Base-by-base conservation (phyloP, 2,888 invertebrate genomes). In the Nymphalis polychloros region DNA sequence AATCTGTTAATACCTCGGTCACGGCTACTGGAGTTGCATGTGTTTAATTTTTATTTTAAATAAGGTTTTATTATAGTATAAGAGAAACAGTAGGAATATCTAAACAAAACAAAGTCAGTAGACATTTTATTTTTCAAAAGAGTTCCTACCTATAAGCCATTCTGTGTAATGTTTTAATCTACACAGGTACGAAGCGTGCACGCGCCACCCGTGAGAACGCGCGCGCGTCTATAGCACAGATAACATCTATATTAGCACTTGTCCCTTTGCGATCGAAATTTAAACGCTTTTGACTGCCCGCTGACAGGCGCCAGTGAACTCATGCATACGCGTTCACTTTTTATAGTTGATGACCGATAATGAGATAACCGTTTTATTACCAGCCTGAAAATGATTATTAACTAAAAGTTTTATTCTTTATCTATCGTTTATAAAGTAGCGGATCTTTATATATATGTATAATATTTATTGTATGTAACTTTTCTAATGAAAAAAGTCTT, bases 181-280 rank as follows among this genome's bases (percentile, higher is more conserved):
- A 50, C 49, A 73, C 76, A 76, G 73, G 78, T 77, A 76, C 69
- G 68, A 70, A 74, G 69, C 73, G 75, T 77, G 78, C 79, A 77
- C 77, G 75, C 74, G 81, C 67, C 85, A 77, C 80, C 79, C 82
- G 84, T 84, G 84, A 80, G 84, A 84, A 80, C 81, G 75, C 70
- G 78, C 81, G 78, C 81, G 78, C 79, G 68, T 76, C 74, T 31
- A n/a, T 16, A 46, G 60, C 71, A 71, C 79, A 82, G 82, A 86
- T 84, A 82, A 81, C 76, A 83, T 84, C 80, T 73, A 76, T 72
- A 80, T 84, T 84, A 81, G 82, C 88, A 86, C 83, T 83, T 82
- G 82, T 81, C 75, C 77, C 78, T 78, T 79, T 81, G 78, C 75
- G 78, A 82, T 82, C 80, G 76, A 74, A 72, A 76, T 68, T 73